Conservation (phyloP, 2,797 vertebrate genomes). For the Rhyacichthys aspro region DNA sequence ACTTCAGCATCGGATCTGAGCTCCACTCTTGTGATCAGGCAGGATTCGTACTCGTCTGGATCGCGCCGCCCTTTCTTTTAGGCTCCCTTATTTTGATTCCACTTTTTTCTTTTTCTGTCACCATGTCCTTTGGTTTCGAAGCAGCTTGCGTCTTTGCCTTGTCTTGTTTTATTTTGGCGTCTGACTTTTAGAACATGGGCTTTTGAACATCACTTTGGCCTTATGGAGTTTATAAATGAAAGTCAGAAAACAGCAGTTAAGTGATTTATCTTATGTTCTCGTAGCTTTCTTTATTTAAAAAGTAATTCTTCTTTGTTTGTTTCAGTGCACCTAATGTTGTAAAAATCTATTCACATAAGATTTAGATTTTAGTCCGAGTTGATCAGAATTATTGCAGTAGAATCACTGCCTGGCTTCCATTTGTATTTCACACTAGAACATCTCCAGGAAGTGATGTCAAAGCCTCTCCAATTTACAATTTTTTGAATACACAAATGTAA, state of each 20-base stretch:
- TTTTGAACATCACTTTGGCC: constrained; percentile 40
- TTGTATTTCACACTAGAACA: too few relatives aligned
- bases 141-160: constrained; percentile 29
- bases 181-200: constrained; percentile 53
- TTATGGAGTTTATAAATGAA: constrained; percentile 27
- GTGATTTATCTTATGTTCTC: too few relatives aligned
- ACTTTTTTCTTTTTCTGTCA: constrained; percentile 51
- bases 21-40: constrained; percentile 68
- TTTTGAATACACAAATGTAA: too few relatives aligned
- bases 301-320: too few relatives aligned
- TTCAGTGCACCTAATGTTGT: too few relatives aligned
- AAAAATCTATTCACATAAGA: too few relatives aligned
- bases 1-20: constrained; percentile 69
- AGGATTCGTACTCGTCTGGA: constrained; percentile 57
- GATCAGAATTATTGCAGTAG: too few relatives aligned
- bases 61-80: constrained; percentile 45
- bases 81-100: constrained; percentile 42
- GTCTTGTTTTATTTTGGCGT: constrained; percentile 58
- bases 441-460: too few relatives aligned
- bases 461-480: too few relatives aligned
- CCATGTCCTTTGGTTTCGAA: constrained; percentile 53
- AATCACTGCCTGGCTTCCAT: too few relatives aligned
- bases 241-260: constrained; percentile 8
- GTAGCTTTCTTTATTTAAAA: too few relatives aligned
- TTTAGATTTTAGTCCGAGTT: too few relatives aligned